Evolutionary conservation across 2,888 invertebrate species (phyloP).

Genomic region (Eurytoma adleriae): DNA sequence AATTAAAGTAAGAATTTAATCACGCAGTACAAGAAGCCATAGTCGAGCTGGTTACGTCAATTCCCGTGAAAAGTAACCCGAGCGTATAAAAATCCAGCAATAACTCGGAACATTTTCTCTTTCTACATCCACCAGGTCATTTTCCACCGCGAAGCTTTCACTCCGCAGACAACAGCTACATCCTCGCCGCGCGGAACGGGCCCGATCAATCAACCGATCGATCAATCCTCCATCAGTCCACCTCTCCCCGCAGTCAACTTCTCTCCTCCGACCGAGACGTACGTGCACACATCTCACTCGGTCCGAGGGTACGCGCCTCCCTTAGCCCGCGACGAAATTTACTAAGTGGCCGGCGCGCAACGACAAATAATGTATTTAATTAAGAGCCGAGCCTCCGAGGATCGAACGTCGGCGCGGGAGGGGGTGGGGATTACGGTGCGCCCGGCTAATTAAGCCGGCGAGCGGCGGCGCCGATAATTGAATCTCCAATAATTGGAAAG

Average conservation of each 20-base stretch:
- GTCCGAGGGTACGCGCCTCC: neutral
- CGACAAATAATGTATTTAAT: conserved; percentile 51
- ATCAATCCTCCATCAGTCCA: conserved; percentile 14
- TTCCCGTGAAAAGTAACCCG: no score
- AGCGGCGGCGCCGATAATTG: conserved; percentile 43
- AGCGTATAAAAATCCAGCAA: no score
- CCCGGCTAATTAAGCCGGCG: conserved; percentile 39
- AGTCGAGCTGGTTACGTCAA: no score
- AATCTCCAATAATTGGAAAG: conserved; percentile 52
- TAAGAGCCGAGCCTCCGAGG: conserved; percentile 43
- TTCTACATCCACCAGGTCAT: no score
- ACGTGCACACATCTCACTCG: neutral
- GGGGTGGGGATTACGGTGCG: neutral
- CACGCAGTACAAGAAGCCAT: no score
- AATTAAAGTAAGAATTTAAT: no score
- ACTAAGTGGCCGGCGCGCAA: conserved; percentile 2
- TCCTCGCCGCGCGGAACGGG: neutral
- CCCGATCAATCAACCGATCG: conserved; percentile 28
- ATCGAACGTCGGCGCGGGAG: neutral
- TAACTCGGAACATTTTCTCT: no score
- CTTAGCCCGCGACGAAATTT: neutral
- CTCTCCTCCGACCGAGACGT: neutral
- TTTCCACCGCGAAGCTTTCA: neutral
- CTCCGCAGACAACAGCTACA: neutral
- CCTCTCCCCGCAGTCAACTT: neutral